These are phyloP conservation scores for Sitodiplosis mosellana DNA, from an alignment of 1,140 invertebrate species.

Conservation along the genomic window DNA sequence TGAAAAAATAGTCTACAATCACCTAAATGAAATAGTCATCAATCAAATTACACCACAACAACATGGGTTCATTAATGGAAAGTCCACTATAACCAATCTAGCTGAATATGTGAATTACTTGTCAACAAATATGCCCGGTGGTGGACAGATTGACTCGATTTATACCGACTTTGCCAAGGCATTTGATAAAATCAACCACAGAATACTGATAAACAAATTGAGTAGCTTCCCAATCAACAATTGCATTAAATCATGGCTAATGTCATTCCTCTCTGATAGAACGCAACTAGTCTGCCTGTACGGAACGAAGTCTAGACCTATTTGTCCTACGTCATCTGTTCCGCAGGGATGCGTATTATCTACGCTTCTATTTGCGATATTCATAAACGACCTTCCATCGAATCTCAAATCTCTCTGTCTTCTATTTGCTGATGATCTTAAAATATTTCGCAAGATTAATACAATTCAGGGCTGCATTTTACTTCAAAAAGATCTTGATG, in stretches of 20 bases:
- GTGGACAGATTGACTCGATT: slow-evolving; percentile 9
- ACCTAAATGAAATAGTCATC: no score
- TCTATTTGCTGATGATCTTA: not conserved
- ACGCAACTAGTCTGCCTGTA: slow-evolving; percentile 1
- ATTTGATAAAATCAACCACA: slow-evolving; percentile 10
- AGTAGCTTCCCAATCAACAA: not conserved
- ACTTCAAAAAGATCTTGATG: not conserved
- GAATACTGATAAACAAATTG: slow-evolving; percentile 6
- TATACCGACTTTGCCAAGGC: slow-evolving; percentile 12
- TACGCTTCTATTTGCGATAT: not conserved
- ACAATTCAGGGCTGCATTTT: not conserved
- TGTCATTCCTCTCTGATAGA: slow-evolving; percentile 4
- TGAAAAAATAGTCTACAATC: no score
- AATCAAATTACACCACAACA: not conserved
- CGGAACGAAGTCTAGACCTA: not conserved
- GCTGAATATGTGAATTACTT: slow-evolving; percentile 2
- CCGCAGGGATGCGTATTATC: not conserved
- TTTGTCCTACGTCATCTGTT: not conserved
- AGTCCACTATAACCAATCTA: slow-evolving; percentile 5
- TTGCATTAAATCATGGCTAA: slow-evolving; percentile 3
- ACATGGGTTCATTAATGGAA: slow-evolving; percentile 6
- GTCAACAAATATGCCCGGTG: not conserved
- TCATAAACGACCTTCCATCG: not conserved
- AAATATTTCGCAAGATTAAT: not conserved
- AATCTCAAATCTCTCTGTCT: not conserved